phyloP scores from a whole-genome alignment of 2,113 vertebrate genomes.

The Uropsilus gracilis region DNA sequence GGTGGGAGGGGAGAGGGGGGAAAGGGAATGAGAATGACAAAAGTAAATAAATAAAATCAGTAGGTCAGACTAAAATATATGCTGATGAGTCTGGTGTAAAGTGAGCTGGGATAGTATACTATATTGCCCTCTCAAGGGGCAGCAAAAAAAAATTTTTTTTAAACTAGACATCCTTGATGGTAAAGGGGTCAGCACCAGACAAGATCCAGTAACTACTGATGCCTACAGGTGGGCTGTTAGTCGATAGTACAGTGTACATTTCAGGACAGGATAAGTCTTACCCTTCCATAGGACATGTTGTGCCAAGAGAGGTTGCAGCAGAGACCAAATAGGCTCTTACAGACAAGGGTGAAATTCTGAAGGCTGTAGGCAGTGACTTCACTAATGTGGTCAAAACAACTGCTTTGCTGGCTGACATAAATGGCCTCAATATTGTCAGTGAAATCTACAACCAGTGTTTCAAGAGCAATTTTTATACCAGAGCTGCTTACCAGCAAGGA shows the following conservation, averaged over 20 bases:
- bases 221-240: conserved; percentile 92
- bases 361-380: conserved; percentile 90
- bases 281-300: conserved; percentile 87
- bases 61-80: background rate
- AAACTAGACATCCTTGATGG: conserved; percentile 84
- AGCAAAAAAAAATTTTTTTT: too few relatives aligned
- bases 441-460: conserved; percentile 92
- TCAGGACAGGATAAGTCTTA: conserved; percentile 87
- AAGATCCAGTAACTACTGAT: conserved; percentile 85
- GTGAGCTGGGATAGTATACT: too few relatives aligned
- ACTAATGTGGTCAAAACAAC: conserved; percentile 93
- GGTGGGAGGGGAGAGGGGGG: accelerated
- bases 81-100: too few relatives aligned
- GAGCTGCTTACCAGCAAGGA: conserved; percentile 63
- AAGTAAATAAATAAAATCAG: background rate
- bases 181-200: conserved; percentile 84
- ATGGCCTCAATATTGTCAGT: conserved; percentile 90
- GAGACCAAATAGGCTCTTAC: conserved; percentile 90
- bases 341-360: conserved; percentile 93
- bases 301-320: conserved; percentile 88
- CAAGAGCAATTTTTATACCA: conserved; percentile 79
- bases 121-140: too few relatives aligned
- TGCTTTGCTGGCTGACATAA: conserved; percentile 90
- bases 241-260: conserved; percentile 92
- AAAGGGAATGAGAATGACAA: background rate